phyloP scores from a whole-genome alignment of 2,797 vertebrate species.

The Gymnoscopelus braueri region DNA sequence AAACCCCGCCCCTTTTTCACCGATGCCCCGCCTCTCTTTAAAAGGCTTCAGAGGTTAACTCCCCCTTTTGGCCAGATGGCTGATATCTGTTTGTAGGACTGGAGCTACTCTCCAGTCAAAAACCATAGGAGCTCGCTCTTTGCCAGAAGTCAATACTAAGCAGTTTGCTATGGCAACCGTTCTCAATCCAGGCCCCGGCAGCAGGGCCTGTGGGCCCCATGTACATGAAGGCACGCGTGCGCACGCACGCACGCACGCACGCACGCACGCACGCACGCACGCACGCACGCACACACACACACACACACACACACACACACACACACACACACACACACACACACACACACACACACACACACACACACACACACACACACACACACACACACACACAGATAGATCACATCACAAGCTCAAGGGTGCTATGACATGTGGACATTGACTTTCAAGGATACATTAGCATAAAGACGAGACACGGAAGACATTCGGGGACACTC shows the following conservation, averaged over 20 bases:
- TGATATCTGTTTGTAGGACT: too few species aligned
- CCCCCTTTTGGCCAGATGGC: too few species aligned
- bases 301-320: neutral
- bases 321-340: constrained; percentile 3
- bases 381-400: constrained; percentile 5
- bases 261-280: neutral
- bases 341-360: neutral
- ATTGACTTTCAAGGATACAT: neutral
- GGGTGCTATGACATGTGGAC: constrained; percentile 3
- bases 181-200: constrained; percentile 21
- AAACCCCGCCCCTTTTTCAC: too few species aligned
- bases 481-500: constrained; percentile 10
- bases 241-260: neutral
- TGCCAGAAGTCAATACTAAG: constrained; percentile 65
- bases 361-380: neutral
- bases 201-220: constrained; percentile 12
- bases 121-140: constrained; percentile 48
- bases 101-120: too few species aligned
- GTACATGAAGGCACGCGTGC: constrained; percentile 14
- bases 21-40: too few species aligned
- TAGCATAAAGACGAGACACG: constrained; percentile 6
- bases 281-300: constrained; percentile 1
- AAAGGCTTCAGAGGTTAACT: too few species aligned
- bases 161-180: constrained; percentile 56
- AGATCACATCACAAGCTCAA: constrained; percentile 1